Evolutionary conservation across 1,140 invertebrate species (phyloP), one percentile per base, ranked within the genome.

Genomic region (Polypedilum pembai): DNA sequence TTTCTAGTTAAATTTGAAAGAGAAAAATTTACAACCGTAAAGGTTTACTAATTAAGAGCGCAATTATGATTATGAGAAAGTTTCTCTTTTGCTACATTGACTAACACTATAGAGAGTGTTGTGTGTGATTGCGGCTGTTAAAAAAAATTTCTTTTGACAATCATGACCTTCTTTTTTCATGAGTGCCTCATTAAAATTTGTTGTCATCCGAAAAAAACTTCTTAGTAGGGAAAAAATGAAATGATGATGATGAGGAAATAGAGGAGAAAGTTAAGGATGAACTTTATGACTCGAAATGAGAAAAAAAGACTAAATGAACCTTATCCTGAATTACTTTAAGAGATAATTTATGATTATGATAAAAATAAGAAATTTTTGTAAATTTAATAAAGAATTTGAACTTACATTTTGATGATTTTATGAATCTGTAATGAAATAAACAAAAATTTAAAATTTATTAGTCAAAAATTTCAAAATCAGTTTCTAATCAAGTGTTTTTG

Each of bases 281-380:
- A 69, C 65, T 69, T 69, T 69, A 69, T 69, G 65, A 21, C 20
- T 69, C 18, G 20, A 56, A 69, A 69, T 69, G 65, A 69, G 17
- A 69, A 10, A 20, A 69, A 69, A 18, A 69, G 20, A 69, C 17
- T 69, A 69, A 69, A 69, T 69, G 65, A 69, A 69, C 65, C 65
- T 69, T 69, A 69, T 69, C 24, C 17, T 21, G 65, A 21, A 33
- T 56, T 56, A 56, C 45, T 56, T 69, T 69, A 10, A n/a, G 10
- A 20, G 65, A 33, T 33, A 33, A 33, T 33, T 33, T 33, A 33
- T 3, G 24, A 33, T 33, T 33, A 33, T 33, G 1, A 33, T 33
- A 33, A 33, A 33, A 33, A 3, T 33, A 33, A 33, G 24, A n/a
- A n/a, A n/a, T n/a, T 33, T 33, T 33, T 33, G 1, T 5, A 33